A percentile compares a stretch with the other conserved stretches of the same genome.
Evolutionary conservation across 2,797 vertebrate genomes (phyloP).

Genomic region (Megalops cyprinoides): DNA sequence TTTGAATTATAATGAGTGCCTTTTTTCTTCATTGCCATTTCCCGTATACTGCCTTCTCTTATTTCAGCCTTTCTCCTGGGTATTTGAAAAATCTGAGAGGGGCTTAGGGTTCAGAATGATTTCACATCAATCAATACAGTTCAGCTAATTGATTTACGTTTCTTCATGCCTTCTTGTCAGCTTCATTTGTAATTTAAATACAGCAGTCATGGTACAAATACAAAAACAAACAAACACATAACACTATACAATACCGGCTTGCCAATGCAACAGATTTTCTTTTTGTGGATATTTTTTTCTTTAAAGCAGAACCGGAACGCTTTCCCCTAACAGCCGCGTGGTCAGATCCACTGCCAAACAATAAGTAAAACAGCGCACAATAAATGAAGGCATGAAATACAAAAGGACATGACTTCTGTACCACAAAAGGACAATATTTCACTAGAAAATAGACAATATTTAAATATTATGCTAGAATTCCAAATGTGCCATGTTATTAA

Average conservation of each 20-base stretch:
- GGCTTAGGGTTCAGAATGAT: background rate
- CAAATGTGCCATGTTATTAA: background rate
- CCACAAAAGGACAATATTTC: too few species aligned
- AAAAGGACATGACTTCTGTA: too few species aligned
- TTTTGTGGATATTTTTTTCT: too few species aligned
- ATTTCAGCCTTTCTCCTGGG: constrained; percentile 11
- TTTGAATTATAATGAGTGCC: constrained; percentile 51
- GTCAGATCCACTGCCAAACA: too few species aligned
- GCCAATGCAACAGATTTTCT: too few species aligned
- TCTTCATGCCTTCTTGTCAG: constrained; percentile 29
- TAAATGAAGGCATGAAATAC: too few species aligned
- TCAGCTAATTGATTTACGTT: constrained; percentile 37
- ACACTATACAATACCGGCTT: background rate
- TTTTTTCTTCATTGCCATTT: constrained; percentile 23
- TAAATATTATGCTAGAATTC: too few species aligned
- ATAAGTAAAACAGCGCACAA: too few species aligned
- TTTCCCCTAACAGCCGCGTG: too few species aligned
- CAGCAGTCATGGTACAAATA: background rate
- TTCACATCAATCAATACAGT: constrained; percentile 24
- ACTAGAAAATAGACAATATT: too few species aligned
- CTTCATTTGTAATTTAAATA: constrained; percentile 16
- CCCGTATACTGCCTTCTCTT: constrained; percentile 2
- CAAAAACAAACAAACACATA: background rate
- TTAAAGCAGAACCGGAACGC: too few species aligned
- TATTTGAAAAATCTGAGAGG: background rate